Percentiles rank a stretch among this genome's conserved stretches.
Evolutionary conservation across 2,113 vertebrate genomes (phyloP).

Genomic region (Burhinus oedicnemus): DNA sequence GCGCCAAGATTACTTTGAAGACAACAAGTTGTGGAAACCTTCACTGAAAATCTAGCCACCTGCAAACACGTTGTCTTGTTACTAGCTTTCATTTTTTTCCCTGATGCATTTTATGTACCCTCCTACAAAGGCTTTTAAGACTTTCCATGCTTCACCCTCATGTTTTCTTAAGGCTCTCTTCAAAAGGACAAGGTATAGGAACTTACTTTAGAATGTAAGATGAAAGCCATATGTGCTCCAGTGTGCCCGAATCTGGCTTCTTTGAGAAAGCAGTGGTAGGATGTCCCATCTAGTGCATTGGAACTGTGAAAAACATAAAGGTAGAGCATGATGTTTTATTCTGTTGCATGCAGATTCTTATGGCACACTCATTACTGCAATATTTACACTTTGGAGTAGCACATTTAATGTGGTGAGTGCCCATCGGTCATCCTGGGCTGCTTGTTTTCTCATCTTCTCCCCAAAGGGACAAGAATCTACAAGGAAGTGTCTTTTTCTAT

Average conservation of each 20-base stretch:
- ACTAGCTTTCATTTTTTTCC: not conserved
- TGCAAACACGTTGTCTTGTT: not conserved
- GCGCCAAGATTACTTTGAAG: not conserved
- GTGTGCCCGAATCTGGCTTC: not conserved
- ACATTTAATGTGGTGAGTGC: not conserved
- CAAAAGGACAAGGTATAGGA: not conserved
- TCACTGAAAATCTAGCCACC: not conserved
- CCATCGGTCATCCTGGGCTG: not conserved
- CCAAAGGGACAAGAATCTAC: not conserved
- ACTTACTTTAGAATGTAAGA: not conserved
- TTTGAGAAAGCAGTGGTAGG: not conserved
- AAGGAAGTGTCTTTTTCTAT: not conserved
- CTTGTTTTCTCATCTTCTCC: not conserved
- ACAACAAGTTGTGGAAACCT: not conserved
- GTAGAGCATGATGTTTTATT: not conserved
- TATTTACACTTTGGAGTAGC: not conserved
- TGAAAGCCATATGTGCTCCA: not conserved
- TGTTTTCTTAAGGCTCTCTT: not conserved
- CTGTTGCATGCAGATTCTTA: not conserved
- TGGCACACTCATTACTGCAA: not conserved
- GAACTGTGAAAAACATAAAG: not conserved
- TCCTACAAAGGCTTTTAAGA: not conserved
- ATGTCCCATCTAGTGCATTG: not conserved
- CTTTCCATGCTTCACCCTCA: not conserved
- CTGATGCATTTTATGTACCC: not conserved